Base-by-base conservation (phyloP, 2,888 invertebrate species). In the Pristionchus japonicus region DNA sequence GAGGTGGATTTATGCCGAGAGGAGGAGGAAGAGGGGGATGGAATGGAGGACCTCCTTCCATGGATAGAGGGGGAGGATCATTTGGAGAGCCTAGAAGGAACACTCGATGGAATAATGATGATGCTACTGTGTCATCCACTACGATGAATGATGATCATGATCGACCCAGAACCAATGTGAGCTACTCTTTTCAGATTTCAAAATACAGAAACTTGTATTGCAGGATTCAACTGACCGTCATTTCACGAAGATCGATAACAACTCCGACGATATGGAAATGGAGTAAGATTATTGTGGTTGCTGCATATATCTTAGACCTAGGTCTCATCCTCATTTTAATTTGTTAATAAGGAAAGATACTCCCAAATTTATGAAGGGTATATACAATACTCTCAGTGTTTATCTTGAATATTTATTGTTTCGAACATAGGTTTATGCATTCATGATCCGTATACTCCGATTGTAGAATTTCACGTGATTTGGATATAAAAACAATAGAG, bases 111-210 rank as follows among this genome's bases (percentile, higher is more conserved):
- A 47, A 34, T 43, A 86, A 17, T 47, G 90, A 90, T 40, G 89
- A 90, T 74, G 89, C 88, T 47, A 89, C 86, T 1, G 90, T 90
- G 17, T 89, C 90, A 15, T 90, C 90, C 9, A 90, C 90, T 3
- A 90, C 90, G 3, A 34, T 89, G 17, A 89, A 90, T 37, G 90
- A 90, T 13, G 47, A 84, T 27, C 40, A 64, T 27, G 86, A 86
- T 34, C 40, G n/a, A 34, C 27, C 47, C 57, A 84, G 37, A 37
- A 23, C n/a, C 23, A 86, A 67, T 43, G 80, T 80, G 17, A 80
- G 80, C 61, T 20, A 57, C 43, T n/a, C n/a, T n/a, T n/a, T n/a
- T n/a, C n/a, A n/a, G n/a, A n/a, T n/a, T n/a, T n/a, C n/a, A n/a
- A n/a, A n/a, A n/a, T n/a, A n/a, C n/a, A 37, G 9, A 40, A 40